Base-by-base conservation (phyloP, 2,888 invertebrate genomes). In the Melinaea menophilus region DNA sequence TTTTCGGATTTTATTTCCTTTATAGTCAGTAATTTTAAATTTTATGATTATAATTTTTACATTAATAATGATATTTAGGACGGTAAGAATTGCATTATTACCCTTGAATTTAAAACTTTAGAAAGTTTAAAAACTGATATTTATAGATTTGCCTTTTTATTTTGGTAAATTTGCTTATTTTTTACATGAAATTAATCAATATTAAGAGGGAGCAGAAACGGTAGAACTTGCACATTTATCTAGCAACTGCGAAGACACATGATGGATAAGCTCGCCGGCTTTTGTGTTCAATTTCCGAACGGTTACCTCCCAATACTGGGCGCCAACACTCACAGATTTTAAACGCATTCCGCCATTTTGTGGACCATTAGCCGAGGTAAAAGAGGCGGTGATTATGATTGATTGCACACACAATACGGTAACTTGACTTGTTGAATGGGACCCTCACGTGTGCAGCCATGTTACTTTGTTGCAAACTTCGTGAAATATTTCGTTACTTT, bases 341-440 rank as follows among this genome's bases (percentile, higher is more conserved):
- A 88, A 90, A 88, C 89, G 86, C 84, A 88, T 83, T 81, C 84
- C 81, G 72, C 82, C 84, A 87, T 90, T 90, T 89, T 79, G 88
- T 86, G 90, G 81, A 76, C 88, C 90, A 91, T 91, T 91, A 89
- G 88, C 80, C 81, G 84, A 86, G 80, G 86, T 88, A 88, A 90
- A 90, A 89, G 88, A 86, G 82, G 80, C 86, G 72, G 80, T 89
- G 87, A 90, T 90, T 91, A 89, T 91, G 90, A 91, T 90, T 88
- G 90, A 91, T 91, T 79, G 84, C 68, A 76, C 78, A 75, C 79
- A 86, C 86, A 85, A 85, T 83, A 81, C 79, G 78, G 79, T 75
- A 71, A 72, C 77, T 79, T 81, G 85, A 88, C 88, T 89, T 88
- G 88, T 86, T 88, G 87, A 88, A 88, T 84, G 79, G 82, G 71